phyloP scores from a whole-genome alignment of 2,888 invertebrate species.

The Sinohyriopsis cumingii region DNA sequence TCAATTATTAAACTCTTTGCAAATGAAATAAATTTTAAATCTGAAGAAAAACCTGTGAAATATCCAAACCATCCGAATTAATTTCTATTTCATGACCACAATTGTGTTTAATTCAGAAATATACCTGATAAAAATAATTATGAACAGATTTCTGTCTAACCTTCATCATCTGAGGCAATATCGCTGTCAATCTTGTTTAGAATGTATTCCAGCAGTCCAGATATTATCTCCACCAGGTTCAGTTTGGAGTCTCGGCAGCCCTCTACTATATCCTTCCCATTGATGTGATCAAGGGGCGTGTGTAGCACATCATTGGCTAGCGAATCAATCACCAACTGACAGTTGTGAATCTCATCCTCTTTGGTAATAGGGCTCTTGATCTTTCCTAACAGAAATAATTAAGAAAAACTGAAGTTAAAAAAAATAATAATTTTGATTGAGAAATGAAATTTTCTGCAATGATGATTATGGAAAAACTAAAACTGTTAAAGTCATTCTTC shows the following conservation, averaged over 20 bases:
- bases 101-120: no score
- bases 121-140: no score
- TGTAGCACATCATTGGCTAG: constrained; percentile 67
- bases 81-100: no score
- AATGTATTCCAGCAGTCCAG: constrained; percentile 68
- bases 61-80: no score
- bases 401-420: neutral
- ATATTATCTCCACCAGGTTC: constrained; percentile 69
- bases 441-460: neutral
- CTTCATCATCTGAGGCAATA: constrained; percentile 48
- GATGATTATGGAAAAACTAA: neutral
- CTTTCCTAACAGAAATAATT: constrained; percentile 41
- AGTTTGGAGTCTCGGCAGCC: constrained; percentile 56
- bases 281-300: constrained; percentile 69
- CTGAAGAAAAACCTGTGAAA: no score
- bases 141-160: no score
- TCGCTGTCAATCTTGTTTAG: constrained; percentile 68
- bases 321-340: constrained; percentile 68
- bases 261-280: constrained; percentile 63
- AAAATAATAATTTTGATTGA: neutral
- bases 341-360: constrained; percentile 70
- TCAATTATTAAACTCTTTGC: no score
- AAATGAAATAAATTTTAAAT: no score
- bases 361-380: constrained; percentile 51
- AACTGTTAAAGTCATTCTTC: no score